Conservation (phyloP, 2,888 invertebrate genomes). For the Apodemia mormo region DNA sequence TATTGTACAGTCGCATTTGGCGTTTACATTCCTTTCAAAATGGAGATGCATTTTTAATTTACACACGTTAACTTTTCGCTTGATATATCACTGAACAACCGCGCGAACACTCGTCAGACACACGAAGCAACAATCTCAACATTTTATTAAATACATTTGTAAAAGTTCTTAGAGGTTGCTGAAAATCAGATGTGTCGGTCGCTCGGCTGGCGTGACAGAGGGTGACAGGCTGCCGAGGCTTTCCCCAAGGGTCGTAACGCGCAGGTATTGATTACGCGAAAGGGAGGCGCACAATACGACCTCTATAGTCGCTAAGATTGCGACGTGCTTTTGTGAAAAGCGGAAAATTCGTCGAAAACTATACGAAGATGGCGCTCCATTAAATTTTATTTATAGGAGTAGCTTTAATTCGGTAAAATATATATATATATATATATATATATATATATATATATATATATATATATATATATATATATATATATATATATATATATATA, state of each 20-base stretch:
- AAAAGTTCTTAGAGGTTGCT: constrained; percentile 29
- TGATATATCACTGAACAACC: constrained; percentile 39
- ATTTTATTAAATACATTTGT: constrained; percentile 46
- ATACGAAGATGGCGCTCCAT: constrained; percentile 60
- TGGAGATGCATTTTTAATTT: constrained; percentile 92
- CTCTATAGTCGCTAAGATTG: constrained; percentile 49
- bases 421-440: too few relatives aligned
- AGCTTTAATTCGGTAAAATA: too few relatives aligned
- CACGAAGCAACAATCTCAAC: constrained; percentile 35
- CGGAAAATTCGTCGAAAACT: constrained; percentile 59
- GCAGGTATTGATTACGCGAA: constrained; percentile 72
- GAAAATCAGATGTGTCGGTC: constrained; percentile 50
- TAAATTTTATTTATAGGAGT: constrained; percentile 18
- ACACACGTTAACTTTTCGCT: constrained; percentile 42
- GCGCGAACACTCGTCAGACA: constrained; percentile 39
- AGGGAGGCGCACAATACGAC: constrained; percentile 53
- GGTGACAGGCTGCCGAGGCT: constrained; percentile 57
- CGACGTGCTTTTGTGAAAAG: constrained; percentile 41
- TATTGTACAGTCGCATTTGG: constrained; percentile 97
- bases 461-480: too few relatives aligned
- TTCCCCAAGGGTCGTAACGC: constrained; percentile 50
- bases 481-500: too few relatives aligned
- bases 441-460: too few relatives aligned
- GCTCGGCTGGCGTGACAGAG: constrained; percentile 61
- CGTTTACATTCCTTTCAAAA: constrained; percentile 96